Base-by-base conservation (phyloP, 2,113 vertebrate genomes). In the Nothocercus julius region DNA sequence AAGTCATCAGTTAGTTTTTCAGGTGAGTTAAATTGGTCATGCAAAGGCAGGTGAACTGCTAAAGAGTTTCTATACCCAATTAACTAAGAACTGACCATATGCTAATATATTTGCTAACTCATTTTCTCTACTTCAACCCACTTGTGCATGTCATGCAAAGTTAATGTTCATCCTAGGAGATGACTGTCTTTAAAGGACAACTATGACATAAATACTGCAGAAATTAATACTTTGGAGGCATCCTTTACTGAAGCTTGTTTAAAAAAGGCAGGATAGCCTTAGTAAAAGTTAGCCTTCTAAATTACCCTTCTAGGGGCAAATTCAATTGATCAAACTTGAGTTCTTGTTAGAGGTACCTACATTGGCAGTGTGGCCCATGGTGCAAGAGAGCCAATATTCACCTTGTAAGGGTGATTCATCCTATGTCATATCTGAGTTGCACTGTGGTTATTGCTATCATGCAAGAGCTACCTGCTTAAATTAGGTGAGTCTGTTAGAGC, bases 341-440 rank as follows among this genome's bases (percentile, higher is more conserved):
- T 61, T 92, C 7, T 44, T 75, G 24, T 12, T 47, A 28, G n/a
- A 84, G 34, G 22, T 51, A 4, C 10, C 84, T 82, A 44, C 79
- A 75, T 14, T 36, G 17, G 22, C n/a, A 68, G 15, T 34, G 11
- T 3, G 22, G 13, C 51, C 4, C 25, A 10, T 25, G 28, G 69
- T 62, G 27, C 13, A 73, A 44, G 20, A 54, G 67, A 82, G 27
- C 49, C 67, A 67, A 3, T 5, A 76, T 10, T 79, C 32, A 45
- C 19, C 20, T 58, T 64, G 38, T 49, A 36, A 89, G 13, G 44
- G 47, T 66, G 69, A 85, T 82, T 92, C 47, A 56, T 18, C 8
- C 63, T 94, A 89, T 94, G 89, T 94, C 58, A 7, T 53, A 93
- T 89, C 81, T 90, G 86, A 87, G 69, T 82, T 75, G 73, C 72